Evolutionary conservation across 2,797 vertebrate genomes (phyloP).

Genomic region (Benthosema pterotum): DNA sequence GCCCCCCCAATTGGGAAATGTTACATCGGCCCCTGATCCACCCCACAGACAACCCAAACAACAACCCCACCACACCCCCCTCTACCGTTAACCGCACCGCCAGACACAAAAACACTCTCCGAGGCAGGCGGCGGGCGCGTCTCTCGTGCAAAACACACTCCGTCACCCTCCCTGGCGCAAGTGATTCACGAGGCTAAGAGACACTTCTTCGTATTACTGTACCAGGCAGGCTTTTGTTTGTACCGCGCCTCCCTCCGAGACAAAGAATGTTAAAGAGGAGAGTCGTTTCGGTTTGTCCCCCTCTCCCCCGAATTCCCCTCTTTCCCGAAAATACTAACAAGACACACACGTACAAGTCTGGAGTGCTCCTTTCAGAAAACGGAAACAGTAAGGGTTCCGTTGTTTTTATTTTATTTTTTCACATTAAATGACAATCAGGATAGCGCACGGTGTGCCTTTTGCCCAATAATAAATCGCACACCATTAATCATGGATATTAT

Average conservation of each 20-base stretch:
- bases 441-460: too few relatives aligned
- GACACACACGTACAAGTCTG: too few relatives aligned
- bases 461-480: not conserved
- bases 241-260: constrained; percentile 47
- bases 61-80: not conserved
- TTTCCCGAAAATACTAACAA: not conserved
- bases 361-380: too few relatives aligned
- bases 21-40: too few relatives aligned
- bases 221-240: constrained; percentile 32
- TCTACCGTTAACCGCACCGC: constrained; percentile 30
- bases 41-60: too few relatives aligned
- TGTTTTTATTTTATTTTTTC: too few relatives aligned
- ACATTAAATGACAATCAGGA: too few relatives aligned
- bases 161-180: constrained; percentile 44
- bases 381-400: too few relatives aligned
- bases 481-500: too few relatives aligned
- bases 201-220: constrained; percentile 40
- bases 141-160: constrained; percentile 46
- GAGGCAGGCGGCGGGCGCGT: constrained; percentile 48
- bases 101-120: constrained; percentile 53
- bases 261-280: constrained; percentile 1
- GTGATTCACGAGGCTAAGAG: constrained; percentile 42
- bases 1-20: too few relatives aligned
- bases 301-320: not conserved
- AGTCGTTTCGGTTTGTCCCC: constrained; percentile 3